Conservation (phyloP, 2,797 vertebrate genomes). For the Lepus oiostolus region DNA sequence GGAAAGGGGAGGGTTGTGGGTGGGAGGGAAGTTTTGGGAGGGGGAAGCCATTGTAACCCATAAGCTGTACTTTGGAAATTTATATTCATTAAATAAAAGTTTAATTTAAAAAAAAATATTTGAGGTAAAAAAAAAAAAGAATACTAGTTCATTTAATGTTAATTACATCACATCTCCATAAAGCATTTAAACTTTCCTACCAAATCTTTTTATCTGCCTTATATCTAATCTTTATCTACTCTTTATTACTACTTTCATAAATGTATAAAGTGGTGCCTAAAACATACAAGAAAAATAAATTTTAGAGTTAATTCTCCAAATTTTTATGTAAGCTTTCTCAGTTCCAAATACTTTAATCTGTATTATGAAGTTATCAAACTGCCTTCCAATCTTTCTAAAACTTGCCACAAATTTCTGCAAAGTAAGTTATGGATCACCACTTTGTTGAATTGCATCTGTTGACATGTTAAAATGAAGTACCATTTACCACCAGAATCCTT, state of each 20-base stretch:
- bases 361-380: constrained; percentile 33
- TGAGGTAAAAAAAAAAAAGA: too few relatives aligned
- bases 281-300: constrained; percentile 51
- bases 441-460: constrained; percentile 1
- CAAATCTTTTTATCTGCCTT: background rate
- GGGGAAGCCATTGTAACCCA: too few relatives aligned
- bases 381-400: constrained; percentile 40
- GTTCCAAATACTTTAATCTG: constrained; percentile 40
- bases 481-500: constrained; percentile 45
- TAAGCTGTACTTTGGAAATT: too few relatives aligned
- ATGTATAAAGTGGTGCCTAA: constrained; percentile 43
- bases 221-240: constrained; percentile 50
- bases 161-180: constrained; percentile 32
- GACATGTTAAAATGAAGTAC: constrained; percentile 14
- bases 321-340: constrained; percentile 20
- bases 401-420: constrained; percentile 46
- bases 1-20: too few relatives aligned
- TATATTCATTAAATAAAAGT: too few relatives aligned
- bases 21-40: too few relatives aligned
- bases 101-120: too few relatives aligned
- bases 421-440: background rate
- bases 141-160: constrained; percentile 14
- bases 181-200: constrained; percentile 50
- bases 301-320: constrained; percentile 6
- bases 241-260: constrained; percentile 45